phyloP scores from a whole-genome alignment of 2,113 vertebrate species.

The Polypterus bichir region DNA sequence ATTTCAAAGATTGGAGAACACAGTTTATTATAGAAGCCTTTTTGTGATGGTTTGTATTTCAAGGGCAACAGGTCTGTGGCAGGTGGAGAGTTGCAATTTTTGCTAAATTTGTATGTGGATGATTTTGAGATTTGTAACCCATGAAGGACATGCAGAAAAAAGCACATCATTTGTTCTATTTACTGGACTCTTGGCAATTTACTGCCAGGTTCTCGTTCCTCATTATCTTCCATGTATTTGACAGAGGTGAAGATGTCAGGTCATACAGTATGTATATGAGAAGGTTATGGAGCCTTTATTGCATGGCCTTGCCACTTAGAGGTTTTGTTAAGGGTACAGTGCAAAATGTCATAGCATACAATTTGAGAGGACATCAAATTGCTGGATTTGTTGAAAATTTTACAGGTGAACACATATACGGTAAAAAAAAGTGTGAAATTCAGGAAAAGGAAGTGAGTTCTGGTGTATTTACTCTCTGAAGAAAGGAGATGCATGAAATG shows the following conservation, averaged over 20 bases:
- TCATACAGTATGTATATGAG: conserved; percentile 12
- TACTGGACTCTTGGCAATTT: conserved; percentile 11
- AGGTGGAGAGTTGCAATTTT: conserved; percentile 14
- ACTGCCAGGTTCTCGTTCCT: conserved; percentile 16
- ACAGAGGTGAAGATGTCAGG: conserved; percentile 12
- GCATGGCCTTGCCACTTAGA: conserved; percentile 9
- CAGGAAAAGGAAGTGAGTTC: not conserved
- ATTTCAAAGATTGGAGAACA: not conserved
- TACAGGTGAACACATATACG: not conserved
- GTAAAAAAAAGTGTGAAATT: not conserved
- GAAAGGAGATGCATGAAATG: not conserved
- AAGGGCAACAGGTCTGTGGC: conserved; percentile 11
- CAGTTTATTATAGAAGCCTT: conserved; percentile 5
- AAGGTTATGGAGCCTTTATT: conserved; percentile 15
- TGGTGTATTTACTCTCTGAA: not conserved
- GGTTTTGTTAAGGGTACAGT: conserved; percentile 14
- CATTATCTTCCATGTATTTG: conserved; percentile 13
- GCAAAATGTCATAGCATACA: conserved; percentile 5
- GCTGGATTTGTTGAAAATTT: conserved; percentile 4
- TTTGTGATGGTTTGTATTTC: conserved; percentile 10
- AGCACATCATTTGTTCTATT: not conserved
- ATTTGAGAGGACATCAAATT: conserved; percentile 4
- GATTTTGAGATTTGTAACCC: conserved; percentile 19
- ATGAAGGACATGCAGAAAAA: conserved; percentile 2
- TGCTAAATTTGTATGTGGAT: conserved; percentile 6